Conservation (phyloP, 2,888 invertebrate genomes). For the Chrysolina oricalcia region DNA sequence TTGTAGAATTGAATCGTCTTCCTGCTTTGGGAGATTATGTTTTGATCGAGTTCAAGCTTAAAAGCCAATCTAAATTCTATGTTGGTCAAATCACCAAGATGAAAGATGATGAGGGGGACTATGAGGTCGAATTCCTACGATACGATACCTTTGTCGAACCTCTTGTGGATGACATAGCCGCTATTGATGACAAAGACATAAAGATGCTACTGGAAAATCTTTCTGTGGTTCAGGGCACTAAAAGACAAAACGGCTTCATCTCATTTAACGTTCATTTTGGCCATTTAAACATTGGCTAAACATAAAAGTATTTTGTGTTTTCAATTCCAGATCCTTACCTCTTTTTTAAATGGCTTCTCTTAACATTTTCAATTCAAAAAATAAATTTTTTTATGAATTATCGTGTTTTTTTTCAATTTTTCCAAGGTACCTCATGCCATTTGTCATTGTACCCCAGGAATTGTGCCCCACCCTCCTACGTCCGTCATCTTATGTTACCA, state of each 20-base stretch:
- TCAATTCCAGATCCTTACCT: background rate
- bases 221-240: background rate
- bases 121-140: constrained; percentile 12
- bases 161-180: constrained; percentile 16
- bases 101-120: constrained; percentile 11
- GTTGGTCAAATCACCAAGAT: constrained; percentile 17
- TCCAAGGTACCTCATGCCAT: too few species aligned
- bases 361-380: background rate
- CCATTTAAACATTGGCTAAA: background rate
- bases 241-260: background rate
- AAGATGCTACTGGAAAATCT: background rate
- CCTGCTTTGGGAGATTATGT: constrained; percentile 25
- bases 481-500: too few species aligned
- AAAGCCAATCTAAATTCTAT: constrained; percentile 27
- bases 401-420: background rate
- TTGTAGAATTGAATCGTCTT: constrained; percentile 17
- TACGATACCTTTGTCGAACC: constrained; percentile 20
- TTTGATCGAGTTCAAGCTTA: constrained; percentile 25
- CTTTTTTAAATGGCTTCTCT: background rate
- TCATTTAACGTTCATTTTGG: background rate
- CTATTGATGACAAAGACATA: background rate
- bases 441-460: background rate
- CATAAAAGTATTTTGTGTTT: background rate
- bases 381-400: background rate
- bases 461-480: too few species aligned